A percentile compares a stretch with the other conserved stretches of the same genome.
phyloP scores from a whole-genome alignment of 92 coral and sea anemone genomes.

The Isaurus tuberculatus region DNA sequence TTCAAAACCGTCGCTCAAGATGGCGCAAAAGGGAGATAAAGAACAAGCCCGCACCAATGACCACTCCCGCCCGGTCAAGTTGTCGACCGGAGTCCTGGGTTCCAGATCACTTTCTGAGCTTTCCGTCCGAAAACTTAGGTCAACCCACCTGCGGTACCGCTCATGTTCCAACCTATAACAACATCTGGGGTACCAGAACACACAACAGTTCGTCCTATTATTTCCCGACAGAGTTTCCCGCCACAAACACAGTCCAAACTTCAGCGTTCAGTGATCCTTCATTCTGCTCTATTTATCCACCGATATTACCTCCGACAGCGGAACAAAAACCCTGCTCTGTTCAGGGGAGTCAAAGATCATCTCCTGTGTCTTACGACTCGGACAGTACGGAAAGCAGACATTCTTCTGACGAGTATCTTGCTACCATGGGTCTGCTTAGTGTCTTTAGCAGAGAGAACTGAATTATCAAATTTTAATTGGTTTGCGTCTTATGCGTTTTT shows the following conservation, averaged over 20 bases:
- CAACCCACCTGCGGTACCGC: neutral
- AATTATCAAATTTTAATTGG: neutral
- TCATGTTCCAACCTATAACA: neutral
- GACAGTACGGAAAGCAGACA: constrained; percentile 47
- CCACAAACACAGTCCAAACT: constrained; percentile 6
- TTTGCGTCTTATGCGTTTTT: no score
- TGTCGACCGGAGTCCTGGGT: neutral
- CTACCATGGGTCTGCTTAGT: constrained; percentile 64
- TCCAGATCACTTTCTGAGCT: neutral
- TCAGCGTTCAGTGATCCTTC: constrained; percentile 10
- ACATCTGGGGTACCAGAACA: constrained; percentile 1
- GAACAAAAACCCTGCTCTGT: constrained; percentile 1
- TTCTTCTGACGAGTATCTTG: constrained; percentile 65
- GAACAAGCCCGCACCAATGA: constrained; percentile 74
- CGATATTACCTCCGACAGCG: neutral
- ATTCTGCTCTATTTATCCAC: neutral
- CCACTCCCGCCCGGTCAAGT: constrained; percentile 4
- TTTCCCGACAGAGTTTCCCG: neutral
- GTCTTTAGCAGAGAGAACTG: constrained; percentile 68
- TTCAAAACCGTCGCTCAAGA: constrained; percentile 87
- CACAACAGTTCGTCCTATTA: neutral
- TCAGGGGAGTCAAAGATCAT: neutral
- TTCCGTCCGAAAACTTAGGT: neutral
- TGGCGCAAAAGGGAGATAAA: constrained; percentile 84
- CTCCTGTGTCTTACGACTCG: constrained; percentile 32